A percentile compares a stretch with the other conserved stretches of the same genome.
Evolutionary conservation across 1,140 invertebrate genomes (phyloP).

Genomic region (Trigoniulus corallinus): DNA sequence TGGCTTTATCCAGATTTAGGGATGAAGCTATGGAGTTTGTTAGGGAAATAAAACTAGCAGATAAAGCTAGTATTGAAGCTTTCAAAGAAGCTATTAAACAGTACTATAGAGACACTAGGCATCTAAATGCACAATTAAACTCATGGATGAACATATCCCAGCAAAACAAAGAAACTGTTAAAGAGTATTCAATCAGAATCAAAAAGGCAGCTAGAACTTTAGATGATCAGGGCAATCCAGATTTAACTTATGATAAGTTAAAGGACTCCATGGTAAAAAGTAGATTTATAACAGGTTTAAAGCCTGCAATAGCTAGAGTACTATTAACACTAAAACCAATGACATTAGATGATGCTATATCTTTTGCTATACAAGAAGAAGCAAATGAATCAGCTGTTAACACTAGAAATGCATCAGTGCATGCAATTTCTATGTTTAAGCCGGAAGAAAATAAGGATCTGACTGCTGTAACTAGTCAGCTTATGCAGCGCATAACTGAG

Average conservation of each 20-base stretch:
- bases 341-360: neutral
- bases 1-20: neutral
- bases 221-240: neutral
- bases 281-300: neutral
- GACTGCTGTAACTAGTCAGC: neutral
- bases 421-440: neutral
- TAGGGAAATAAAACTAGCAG: neutral
- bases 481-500: neutral
- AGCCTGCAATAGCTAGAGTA: neutral
- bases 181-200: neutral
- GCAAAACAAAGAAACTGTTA: neutral
- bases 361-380: neutral
- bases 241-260: neutral
- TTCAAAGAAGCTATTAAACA: neutral
- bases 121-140: neutral
- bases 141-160: neutral
- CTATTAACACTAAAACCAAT: neutral
- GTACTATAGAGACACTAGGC: neutral
- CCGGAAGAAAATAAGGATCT: neutral
- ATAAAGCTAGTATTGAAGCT: neutral
- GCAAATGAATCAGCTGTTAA: neutral
- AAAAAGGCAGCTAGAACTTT: neutral
- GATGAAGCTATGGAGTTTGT: neutral
- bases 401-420: neutral
- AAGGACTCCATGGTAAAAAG: neutral